Conservation (phyloP, 2,113 vertebrate genomes). For the Neofelis nebulosa region DNA sequence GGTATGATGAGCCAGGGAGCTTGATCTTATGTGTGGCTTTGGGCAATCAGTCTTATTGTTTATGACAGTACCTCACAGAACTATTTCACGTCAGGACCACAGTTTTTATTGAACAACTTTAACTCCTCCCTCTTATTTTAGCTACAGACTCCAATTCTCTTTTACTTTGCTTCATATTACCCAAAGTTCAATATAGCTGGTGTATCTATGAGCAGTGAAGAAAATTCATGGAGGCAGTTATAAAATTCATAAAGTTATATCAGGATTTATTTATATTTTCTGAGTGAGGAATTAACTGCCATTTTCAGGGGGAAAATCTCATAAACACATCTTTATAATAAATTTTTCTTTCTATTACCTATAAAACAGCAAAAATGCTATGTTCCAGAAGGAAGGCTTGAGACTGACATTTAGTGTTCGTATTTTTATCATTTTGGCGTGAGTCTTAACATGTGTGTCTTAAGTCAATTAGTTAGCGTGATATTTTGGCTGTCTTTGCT, state of each 20-base stretch:
- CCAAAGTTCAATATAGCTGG: background rate
- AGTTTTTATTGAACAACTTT: background rate
- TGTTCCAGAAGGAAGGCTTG: background rate
- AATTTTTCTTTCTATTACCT: constrained; percentile 19
- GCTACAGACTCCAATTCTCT: background rate
- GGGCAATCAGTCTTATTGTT: background rate
- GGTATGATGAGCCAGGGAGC: background rate
- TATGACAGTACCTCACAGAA: background rate
- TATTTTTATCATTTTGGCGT: constrained; percentile 28
- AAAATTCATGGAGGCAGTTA: constrained; percentile 31
- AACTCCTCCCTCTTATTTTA: background rate
- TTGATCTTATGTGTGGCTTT: background rate
- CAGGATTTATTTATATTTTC: constrained; percentile 23
- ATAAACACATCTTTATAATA: background rate
- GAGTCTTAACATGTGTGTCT: background rate
- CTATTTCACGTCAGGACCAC: background rate
- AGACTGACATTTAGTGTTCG: background rate
- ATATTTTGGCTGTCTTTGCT: constrained; percentile 36
- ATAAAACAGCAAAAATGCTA: constrained; percentile 6
- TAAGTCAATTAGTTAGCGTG: constrained; percentile 53
- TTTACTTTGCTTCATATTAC: background rate
- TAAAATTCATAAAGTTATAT: constrained; percentile 5
- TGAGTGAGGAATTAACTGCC: constrained; percentile 38
- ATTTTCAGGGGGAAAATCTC: background rate
- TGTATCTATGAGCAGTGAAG: background rate